phyloP scores from a whole-genome alignment of 2,113 vertebrate species.

The Notothenia rossii region DNA sequence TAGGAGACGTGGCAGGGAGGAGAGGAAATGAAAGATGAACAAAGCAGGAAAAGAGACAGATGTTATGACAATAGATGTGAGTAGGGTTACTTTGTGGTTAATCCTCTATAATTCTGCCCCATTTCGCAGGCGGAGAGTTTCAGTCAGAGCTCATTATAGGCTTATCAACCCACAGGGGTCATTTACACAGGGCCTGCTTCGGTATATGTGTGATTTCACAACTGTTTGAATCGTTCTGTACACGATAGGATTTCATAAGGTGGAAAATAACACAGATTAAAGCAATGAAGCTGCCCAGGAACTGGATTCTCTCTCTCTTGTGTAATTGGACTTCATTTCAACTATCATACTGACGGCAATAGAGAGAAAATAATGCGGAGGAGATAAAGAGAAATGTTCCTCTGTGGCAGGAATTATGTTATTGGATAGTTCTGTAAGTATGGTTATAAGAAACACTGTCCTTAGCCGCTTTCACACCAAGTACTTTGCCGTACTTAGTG shows the following conservation, averaged over 20 bases:
- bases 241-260: slow-evolving; percentile 8
- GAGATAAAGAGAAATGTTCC: background rate
- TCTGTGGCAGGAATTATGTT: background rate
- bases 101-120: slow-evolving; percentile 59
- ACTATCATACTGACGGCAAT: background rate
- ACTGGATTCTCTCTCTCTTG: background rate
- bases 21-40: slow-evolving; percentile 68
- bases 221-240: background rate
- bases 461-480: no score
- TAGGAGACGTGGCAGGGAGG: slow-evolving; percentile 41
- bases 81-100: slow-evolving; percentile 62
- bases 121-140: slow-evolving; percentile 56
- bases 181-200: background rate
- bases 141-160: slow-evolving; percentile 45
- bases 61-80: slow-evolving; percentile 61
- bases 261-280: slow-evolving; percentile 23
- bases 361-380: background rate
- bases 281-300: background rate
- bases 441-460: background rate
- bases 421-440: background rate
- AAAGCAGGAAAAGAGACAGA: slow-evolving; percentile 59
- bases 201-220: background rate
- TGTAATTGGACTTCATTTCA: background rate
- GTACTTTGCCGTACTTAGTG: no score
- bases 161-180: slow-evolving; percentile 43